Percentiles rank a stretch among this genome's conserved stretches.
These are phyloP conservation scores for Trichomalopsis sarcophagae DNA, from an alignment of 1,140 invertebrate species.

Conservation along the genomic window DNA sequence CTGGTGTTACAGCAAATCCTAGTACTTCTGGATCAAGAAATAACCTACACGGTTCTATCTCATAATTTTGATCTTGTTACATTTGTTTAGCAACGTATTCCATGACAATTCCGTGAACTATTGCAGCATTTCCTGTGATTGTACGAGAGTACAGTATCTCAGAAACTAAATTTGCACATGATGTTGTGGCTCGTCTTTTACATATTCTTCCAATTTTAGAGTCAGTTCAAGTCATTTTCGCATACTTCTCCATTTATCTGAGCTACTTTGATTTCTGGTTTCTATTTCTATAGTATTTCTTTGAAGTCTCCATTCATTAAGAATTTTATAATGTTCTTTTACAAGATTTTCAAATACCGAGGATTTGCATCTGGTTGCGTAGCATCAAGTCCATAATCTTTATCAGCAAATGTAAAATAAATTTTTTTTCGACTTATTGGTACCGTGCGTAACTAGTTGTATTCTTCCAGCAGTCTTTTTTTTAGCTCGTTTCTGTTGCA, in stretches of 20 bases:
- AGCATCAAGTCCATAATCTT: no score
- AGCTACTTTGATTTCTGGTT: constrained; percentile 58
- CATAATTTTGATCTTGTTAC: constrained; percentile 50
- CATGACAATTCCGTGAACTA: constrained; percentile 60
- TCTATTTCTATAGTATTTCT: constrained; percentile 51
- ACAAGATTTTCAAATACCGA: background rate
- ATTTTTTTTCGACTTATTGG: background rate
- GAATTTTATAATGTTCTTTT: background rate
- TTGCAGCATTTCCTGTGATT: constrained; percentile 49
- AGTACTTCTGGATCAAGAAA: constrained; percentile 63
- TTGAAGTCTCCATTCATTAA: no score
- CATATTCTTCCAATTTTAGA: constrained; percentile 67
- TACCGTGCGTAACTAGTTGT: background rate
- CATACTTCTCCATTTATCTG: constrained; percentile 59
- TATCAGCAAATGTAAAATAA: background rate
- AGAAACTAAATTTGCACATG: constrained; percentile 53
- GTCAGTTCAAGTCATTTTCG: constrained; percentile 61
- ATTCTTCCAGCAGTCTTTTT: background rate
- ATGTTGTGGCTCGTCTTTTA: constrained; percentile 53
- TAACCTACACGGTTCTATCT: constrained; percentile 64
- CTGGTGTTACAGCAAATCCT: constrained; percentile 66
- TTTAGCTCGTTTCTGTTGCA: background rate
- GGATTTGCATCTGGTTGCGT: no score
- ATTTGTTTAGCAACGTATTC: constrained; percentile 61
- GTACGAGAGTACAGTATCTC: constrained; percentile 56